Base-by-base conservation (phyloP, 2,888 invertebrate genomes). In the Plusia festucae region DNA sequence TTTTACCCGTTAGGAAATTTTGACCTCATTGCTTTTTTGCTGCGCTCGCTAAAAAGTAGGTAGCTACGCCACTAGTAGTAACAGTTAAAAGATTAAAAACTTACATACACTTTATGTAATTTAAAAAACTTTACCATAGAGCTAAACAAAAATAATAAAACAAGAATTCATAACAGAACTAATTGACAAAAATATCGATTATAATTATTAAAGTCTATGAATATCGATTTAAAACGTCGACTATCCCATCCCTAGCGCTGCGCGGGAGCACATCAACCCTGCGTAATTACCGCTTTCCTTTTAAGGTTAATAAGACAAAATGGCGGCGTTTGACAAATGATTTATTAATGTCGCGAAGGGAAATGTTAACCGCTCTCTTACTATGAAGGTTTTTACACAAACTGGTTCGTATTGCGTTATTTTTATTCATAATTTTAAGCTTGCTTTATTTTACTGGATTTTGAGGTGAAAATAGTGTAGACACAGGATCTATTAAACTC, bases 221-320 rank as follows among this genome's bases (percentile, higher is more conserved):
- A n/a, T 51, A 64, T 71, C 63, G 59, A 71, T 32, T 63, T 63
- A 40, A 68, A 18, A 13, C 3, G 20, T 52, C 32, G 57, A 34
- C 49, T 58, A 18, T 67, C 67, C 44, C 77, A 73, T 66, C 77
- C 32, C 82, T 80, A 77, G 46, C 13, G 54, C 8, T 62, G 61
- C 70, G 81, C 82, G 32, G 22, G 73, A 67, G 73, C 78, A 60
- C 71, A 73, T 72, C 70, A 78, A 79, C 80, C 79, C 80, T 69
- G 65, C 54, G 78, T 88, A 91, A 91, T 92, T 89, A 87, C 81
- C 68, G 71, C 87, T 82, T 85, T 82, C 91, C 91, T 85, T 90
- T 78, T 91, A 90, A 82, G 91, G 91, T 82, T 91, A 91, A 92
- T 90, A 88, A 84, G 87, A 85, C 91, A 91, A 92, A 86, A 92